Conservation (phyloP, 2,888 invertebrate species). For the Plutella xylostella region DNA sequence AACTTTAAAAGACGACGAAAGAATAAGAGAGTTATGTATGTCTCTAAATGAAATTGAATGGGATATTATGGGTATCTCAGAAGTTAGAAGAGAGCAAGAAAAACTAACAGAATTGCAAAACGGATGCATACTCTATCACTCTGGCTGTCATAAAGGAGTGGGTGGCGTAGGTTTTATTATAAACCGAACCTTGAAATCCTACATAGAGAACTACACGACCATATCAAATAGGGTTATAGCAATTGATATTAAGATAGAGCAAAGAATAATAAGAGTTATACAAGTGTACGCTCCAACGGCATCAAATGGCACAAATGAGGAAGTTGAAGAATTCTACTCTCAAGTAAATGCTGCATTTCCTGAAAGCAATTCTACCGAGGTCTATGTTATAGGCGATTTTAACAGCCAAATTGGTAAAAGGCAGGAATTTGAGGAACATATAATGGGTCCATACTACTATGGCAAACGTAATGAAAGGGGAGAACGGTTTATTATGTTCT, state of each 20-base stretch:
- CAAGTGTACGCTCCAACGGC: neutral
- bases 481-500: conserved; percentile 13
- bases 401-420: conserved; percentile 13
- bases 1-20: neutral
- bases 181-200: neutral
- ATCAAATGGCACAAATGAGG: neutral
- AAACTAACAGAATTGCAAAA: neutral
- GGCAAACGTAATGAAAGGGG: conserved; percentile 17
- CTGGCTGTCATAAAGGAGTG: neutral
- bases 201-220: neutral
- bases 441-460: conserved; percentile 12
- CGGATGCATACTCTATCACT: neutral
- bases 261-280: neutral
- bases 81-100: neutral
- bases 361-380: conserved; percentile 3
- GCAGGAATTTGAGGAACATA: conserved; percentile 12
- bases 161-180: neutral
- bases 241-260: neutral
- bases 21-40: neutral
- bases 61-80: neutral
- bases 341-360: neutral
- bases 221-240: no score
- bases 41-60: neutral
- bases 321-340: neutral
- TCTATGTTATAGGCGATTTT: conserved; percentile 17